A percentile compares a stretch with the other conserved stretches of the same genome.
phyloP scores from a whole-genome alignment of 2,113 vertebrate genomes.

The Lontra canadensis region DNA sequence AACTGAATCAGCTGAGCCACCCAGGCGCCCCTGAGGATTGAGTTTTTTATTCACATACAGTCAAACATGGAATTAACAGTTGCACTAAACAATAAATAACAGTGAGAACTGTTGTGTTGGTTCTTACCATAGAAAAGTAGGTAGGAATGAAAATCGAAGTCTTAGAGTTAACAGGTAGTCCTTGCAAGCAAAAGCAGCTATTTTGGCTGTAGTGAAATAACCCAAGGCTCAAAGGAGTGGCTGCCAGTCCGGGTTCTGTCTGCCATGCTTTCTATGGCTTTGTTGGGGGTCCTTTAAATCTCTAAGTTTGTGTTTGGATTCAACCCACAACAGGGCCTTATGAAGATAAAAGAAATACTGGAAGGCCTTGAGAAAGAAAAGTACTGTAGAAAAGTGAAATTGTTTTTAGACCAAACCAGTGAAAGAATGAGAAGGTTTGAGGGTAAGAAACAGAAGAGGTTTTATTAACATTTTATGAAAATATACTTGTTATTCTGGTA shows the following conservation, averaged over 20 bases:
- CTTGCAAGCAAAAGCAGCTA: background rate
- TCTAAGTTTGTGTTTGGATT: conserved; percentile 11
- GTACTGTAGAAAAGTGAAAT: background rate
- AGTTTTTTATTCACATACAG: background rate
- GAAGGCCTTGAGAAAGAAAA: background rate
- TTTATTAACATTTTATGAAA: conserved; percentile 58
- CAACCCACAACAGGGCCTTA: background rate
- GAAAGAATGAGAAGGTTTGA: conserved; percentile 37
- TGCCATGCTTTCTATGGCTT: background rate
- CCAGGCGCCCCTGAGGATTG: background rate
- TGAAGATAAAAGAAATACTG: conserved; percentile 10
- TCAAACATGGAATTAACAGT: background rate
- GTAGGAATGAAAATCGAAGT: background rate
- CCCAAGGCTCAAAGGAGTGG: background rate
- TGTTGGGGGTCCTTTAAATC: background rate
- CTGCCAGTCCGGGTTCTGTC: background rate
- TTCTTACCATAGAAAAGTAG: background rate
- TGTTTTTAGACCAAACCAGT: conserved; percentile 1
- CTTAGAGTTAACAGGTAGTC: background rate
- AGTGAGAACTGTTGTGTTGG: background rate
- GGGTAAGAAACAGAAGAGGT: conserved; percentile 31
- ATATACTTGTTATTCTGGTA: conserved; percentile 53
- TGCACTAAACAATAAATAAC: background rate
- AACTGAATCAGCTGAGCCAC: background rate
- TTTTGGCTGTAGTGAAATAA: background rate